Evolutionary conservation across 2,888 invertebrate species (phyloP).

Genomic region (Eustalomyia histrio): DNA sequence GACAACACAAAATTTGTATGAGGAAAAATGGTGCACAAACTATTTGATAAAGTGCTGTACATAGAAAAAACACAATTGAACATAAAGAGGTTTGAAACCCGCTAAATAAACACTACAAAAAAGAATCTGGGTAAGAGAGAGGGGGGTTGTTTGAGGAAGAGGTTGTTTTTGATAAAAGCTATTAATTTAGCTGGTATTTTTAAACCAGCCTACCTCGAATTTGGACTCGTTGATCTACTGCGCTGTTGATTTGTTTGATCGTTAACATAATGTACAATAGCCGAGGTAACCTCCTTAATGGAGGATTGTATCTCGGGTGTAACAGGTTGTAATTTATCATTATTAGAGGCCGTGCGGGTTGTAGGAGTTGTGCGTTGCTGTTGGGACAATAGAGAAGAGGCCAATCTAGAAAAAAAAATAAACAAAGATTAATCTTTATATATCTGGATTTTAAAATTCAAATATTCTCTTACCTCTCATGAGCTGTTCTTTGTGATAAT

Average conservation of each 20-base stretch:
- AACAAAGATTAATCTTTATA: background rate
- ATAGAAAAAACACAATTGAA: constrained; percentile 52
- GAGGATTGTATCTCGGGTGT: constrained; percentile 88
- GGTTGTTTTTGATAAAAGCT: constrained; percentile 51
- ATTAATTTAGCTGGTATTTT: constrained; percentile 51
- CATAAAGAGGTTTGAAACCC: constrained; percentile 33
- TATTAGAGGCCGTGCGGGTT: constrained; percentile 69
- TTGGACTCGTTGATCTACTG: constrained; percentile 79
- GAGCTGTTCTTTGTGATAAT: constrained; percentile 89
- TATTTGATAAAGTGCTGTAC: constrained; percentile 58
- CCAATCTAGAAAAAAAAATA: constrained; percentile 80
- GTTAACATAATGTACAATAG: constrained; percentile 94
- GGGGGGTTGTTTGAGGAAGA: constrained; percentile 12
- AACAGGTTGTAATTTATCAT: constrained; percentile 72
- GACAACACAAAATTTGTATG: constrained; percentile 29
- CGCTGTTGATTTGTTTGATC: constrained; percentile 84
- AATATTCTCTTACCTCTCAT: constrained; percentile 83
- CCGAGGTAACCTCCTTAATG: constrained; percentile 95
- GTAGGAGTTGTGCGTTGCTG: constrained; percentile 76
- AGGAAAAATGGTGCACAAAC: constrained; percentile 43
- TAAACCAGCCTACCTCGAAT: constrained; percentile 76
- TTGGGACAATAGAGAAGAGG: constrained; percentile 83
- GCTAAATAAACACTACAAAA: constrained; percentile 59
- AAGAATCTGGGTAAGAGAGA: constrained; percentile 29
- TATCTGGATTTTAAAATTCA: background rate